A percentile compares a stretch with the other conserved stretches of the same genome.
Evolutionary conservation across 2,113 vertebrate genomes (phyloP).

Genomic region (Hippocampus comes): DNA sequence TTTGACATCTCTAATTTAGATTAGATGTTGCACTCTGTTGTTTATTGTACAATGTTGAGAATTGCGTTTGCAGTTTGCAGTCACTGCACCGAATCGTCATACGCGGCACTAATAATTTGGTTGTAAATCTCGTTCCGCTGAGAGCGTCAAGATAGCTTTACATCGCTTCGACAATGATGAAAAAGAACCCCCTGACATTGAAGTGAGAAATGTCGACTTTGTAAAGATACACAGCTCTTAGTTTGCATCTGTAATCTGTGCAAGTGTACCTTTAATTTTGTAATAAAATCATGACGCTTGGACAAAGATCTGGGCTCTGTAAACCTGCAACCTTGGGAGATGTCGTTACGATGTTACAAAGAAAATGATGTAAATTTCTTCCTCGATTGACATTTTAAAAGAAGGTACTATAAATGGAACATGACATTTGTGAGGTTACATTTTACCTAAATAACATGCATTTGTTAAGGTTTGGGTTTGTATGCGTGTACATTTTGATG

Average conservation of each 20-base stretch:
- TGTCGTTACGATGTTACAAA: too few relatives aligned
- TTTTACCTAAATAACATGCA: not conserved
- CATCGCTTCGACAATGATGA: not conserved
- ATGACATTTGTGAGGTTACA: too few relatives aligned
- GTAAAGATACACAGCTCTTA: not conserved
- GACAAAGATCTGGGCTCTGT: not conserved
- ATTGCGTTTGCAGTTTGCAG: not conserved
- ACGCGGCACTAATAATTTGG: not conserved
- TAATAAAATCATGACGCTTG: not conserved
- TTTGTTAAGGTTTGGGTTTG: not conserved
- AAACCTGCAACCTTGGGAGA: not conserved
- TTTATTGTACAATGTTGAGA: not conserved
- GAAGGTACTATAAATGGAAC: too few relatives aligned
- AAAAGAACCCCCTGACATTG: not conserved
- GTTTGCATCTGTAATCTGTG: not conserved
- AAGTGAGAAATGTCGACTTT: not conserved
- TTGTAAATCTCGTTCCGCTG: not conserved
- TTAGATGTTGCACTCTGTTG: not conserved
- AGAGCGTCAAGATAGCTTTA: not conserved
- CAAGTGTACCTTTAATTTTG: not conserved
- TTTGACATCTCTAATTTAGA: not conserved
- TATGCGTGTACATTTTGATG: not conserved
- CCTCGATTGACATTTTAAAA: not conserved
- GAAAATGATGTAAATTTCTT: not conserved
- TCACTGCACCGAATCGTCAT: not conserved